Evolutionary conservation across 2,888 invertebrate species (phyloP), one percentile per base, ranked within the genome.

Genomic region (Neoscelio sp.): DNA sequence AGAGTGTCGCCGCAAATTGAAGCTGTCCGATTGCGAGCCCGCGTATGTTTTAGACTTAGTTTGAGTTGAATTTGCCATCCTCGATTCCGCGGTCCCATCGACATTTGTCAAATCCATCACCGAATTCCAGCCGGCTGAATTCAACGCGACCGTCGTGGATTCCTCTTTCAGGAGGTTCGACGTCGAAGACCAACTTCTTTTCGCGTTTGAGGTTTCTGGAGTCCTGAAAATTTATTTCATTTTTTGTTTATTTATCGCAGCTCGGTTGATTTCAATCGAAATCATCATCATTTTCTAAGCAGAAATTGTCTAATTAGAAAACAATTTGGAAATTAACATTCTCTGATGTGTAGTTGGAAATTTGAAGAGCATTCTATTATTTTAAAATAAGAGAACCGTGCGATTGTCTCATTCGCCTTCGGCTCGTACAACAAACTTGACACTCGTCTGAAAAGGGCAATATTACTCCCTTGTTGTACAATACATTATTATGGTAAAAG

Each of bases 171-270:
- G 81, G 82, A 96, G 92, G 89, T 95, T 96, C 81, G 94, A 94
- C 84, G 95, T 95, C 56, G 96, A 96, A 15, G 95, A 94, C 96
- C 96, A 96, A 80, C 93, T 94, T 76, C 95, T 93, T 64, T 93
- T 92, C 15, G 80, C 79, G 86, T 89, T 90, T 89, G 92, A 87
- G 84, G 90, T 85, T 60, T 84, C 85, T 58, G 85, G 82, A 52
- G 84, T 81, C 20, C 85, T 83, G 56, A 5, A 40, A 73, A 28
- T 40, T 5, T 40, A 17, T 15, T 15, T 30, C 7, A 13, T 26
- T 26, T 46, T 23, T 23, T 46, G 12, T 10, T 44, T 5, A 13
- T 40, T 40, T 13, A 40, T 44, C n/a, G n/a, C n/a, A n/a, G n/a
- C n/a, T n/a, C n/a, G n/a, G n/a, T n/a, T n/a, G n/a, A n/a, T n/a